phyloP scores from a whole-genome alignment of 2,888 invertebrate genomes.

The Caenorhabditis panamensis region DNA sequence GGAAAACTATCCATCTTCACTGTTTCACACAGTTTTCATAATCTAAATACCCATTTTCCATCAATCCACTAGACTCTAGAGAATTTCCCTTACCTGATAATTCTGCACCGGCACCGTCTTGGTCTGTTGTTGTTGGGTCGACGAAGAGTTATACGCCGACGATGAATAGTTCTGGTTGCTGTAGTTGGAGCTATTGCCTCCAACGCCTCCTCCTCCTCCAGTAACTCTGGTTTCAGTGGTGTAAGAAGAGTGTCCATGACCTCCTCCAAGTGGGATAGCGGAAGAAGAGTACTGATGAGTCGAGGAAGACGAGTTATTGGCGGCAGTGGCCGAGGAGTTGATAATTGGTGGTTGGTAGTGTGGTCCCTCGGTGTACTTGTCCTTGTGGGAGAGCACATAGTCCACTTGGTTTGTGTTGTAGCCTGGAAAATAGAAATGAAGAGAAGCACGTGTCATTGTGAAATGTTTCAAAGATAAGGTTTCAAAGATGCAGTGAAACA shows the following conservation, averaged over 20 bases:
- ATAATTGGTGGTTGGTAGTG: slow-evolving; percentile 62
- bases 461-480: background rate
- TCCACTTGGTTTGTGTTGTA: slow-evolving; percentile 71
- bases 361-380: slow-evolving; percentile 65
- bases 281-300: too few species aligned
- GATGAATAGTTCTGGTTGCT: slow-evolving; percentile 49
- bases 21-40: too few species aligned
- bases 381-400: slow-evolving; percentile 62
- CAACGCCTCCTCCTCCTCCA: too few species aligned
- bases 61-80: slow-evolving; percentile 1
- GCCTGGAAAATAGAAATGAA: slow-evolving; percentile 35
- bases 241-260: too few species aligned
- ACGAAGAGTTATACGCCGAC: too few species aligned
- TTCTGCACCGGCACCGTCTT: slow-evolving; percentile 50
- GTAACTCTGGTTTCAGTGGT: too few species aligned
- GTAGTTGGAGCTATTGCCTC: too few species aligned
- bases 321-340: slow-evolving; percentile 41
- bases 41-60: too few species aligned
- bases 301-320: slow-evolving; percentile 23
- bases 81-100: slow-evolving; percentile 45
- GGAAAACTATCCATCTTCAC: too few species aligned
- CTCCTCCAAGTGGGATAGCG: too few species aligned
- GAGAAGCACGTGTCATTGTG: too few species aligned
- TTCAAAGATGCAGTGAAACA: background rate
- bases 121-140: slow-evolving; percentile 31